phyloP scores from a whole-genome alignment of 2,797 vertebrate species.

The Channa striata region DNA sequence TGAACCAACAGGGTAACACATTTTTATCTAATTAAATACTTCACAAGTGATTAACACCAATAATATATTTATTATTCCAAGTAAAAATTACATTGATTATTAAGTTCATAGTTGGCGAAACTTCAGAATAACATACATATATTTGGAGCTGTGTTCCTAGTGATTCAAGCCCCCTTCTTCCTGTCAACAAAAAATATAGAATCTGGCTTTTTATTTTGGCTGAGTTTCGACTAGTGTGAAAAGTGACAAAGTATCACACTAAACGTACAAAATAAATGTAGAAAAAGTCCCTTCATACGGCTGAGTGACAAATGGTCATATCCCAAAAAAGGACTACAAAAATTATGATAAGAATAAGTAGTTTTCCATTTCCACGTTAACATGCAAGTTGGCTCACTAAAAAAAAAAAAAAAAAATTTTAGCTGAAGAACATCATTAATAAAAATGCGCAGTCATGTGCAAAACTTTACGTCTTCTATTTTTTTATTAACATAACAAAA shows the following conservation, averaged over 20 bases:
- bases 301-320: constrained; percentile 32
- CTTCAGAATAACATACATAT: constrained; percentile 16
- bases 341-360: background rate
- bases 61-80: constrained; percentile 2
- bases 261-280: constrained; percentile 61
- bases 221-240: constrained; percentile 9
- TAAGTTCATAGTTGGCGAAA: constrained; percentile 35
- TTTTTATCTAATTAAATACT: constrained; percentile 17
- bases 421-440: too few species aligned
- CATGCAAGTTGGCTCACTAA: background rate
- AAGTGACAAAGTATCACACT: constrained; percentile 40
- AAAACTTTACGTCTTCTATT: too few species aligned
- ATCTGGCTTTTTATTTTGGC: constrained; percentile 26
- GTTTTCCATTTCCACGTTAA: background rate
- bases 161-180: background rate
- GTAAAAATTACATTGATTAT: constrained; percentile 3
- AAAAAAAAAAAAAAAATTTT: too few species aligned
- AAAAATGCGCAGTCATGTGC: too few species aligned
- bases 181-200: constrained; percentile 9
- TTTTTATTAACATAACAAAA: too few species aligned
- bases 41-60: constrained; percentile 7
- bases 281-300: constrained; percentile 36
- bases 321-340: constrained; percentile 14
- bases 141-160: background rate
- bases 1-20: constrained; percentile 3